Evolutionary conservation across 2,113 vertebrate genomes (phyloP).

Genomic region (Istiophorus platypterus): DNA sequence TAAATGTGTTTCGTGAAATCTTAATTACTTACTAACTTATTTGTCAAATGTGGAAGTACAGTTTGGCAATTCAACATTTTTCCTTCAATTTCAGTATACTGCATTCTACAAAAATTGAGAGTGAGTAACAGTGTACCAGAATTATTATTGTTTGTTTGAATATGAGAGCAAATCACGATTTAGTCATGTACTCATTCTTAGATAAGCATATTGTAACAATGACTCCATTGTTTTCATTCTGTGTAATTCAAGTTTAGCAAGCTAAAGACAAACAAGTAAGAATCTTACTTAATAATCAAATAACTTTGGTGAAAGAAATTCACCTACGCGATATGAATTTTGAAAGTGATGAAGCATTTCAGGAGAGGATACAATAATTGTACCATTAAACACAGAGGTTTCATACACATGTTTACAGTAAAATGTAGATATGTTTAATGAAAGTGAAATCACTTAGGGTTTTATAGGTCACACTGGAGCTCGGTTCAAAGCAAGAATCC

Average conservation of each 20-base stretch:
- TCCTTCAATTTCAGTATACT: background rate
- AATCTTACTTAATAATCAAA: background rate
- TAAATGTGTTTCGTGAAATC: background rate
- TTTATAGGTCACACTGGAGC: conserved; percentile 81
- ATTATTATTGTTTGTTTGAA: background rate
- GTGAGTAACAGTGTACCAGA: background rate
- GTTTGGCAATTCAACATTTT: background rate
- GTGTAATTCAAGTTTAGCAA: too few species aligned
- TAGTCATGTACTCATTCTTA: too few species aligned
- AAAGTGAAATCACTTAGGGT: conserved; percentile 82
- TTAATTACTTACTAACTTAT: background rate
- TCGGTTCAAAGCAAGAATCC: conserved; percentile 82
- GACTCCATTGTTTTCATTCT: background rate
- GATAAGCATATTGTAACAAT: background rate
- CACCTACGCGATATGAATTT: conserved; percentile 25
- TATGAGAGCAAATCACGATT: background rate
- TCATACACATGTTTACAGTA: conserved; percentile 52
- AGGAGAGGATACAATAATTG: conserved; percentile 18
- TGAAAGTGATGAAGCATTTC: background rate
- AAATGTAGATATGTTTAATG: conserved; percentile 68
- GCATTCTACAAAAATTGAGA: background rate
- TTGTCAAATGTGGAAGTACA: background rate
- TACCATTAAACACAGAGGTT: conserved; percentile 37
- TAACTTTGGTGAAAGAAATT: conserved; percentile 1
- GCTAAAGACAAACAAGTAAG: background rate